Evolutionary conservation across 2,888 invertebrate species (phyloP), one percentile per base, ranked within the genome.

Genomic region (Eugnorisma glareosa): DNA sequence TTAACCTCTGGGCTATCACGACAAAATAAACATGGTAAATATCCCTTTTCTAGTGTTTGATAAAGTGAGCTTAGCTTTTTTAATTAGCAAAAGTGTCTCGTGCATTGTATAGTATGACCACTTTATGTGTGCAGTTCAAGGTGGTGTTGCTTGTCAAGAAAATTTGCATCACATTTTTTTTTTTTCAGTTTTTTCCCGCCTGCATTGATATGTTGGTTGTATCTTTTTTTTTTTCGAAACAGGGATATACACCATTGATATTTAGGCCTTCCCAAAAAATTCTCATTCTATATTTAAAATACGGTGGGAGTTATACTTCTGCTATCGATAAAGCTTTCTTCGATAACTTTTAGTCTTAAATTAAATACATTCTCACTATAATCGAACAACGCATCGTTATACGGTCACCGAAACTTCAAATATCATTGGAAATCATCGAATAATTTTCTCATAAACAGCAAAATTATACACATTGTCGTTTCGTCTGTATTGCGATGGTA

Each of bases 401-500:
- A 78, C 35, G 63, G 82, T 80, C 77, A 83, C 72, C 70, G 69
- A 83, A 85, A 83, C 76, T 77, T 81, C 73, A 71, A 71, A 86
- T 85, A 83, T 75, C 82, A 77, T 59, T 79, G 54, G 64, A 71
- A 83, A 83, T 81, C 31, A 68, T 80, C 77, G 69, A 72, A 85
- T 85, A 84, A 87, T 85, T 88, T 83, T 83, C 86, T 84, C 81
- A 82, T 87, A 90, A 91, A 91, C 88, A 88, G 82, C 73, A 86
- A 85, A 87, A 89, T 89, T 87, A 89, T 84, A 87, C 83, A 86
- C 79, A 82, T 82, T 77, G 80, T 84, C 85, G 72, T 79, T 81
- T 70, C 63, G 67, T 79, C 77, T 73, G 81, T 83, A 81, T 80
- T 87, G 85, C 84, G 79, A 90, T 86, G 79, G 72, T 77, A 87